phyloP scores from a whole-genome alignment of 2,888 invertebrate genomes.

The Busseola fusca region DNA sequence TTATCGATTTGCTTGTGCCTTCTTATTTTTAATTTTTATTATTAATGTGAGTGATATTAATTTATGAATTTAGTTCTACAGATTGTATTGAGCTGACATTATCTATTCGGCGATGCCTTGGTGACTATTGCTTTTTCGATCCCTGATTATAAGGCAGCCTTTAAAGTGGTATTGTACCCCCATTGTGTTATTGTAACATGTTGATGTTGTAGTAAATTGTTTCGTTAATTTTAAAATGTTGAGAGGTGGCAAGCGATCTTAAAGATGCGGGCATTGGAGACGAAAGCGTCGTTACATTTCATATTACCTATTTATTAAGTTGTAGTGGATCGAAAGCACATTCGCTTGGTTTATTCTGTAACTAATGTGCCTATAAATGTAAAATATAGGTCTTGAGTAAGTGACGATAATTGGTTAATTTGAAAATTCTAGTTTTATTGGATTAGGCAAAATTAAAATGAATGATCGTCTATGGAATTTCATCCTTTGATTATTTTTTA shows the following conservation, averaged over 20 bases:
- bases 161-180: slow-evolving; percentile 72
- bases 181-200: slow-evolving; percentile 78
- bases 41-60: slow-evolving; percentile 86
- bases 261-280: slow-evolving; percentile 86
- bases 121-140: slow-evolving; percentile 84
- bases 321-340: slow-evolving; percentile 87
- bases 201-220: slow-evolving; percentile 82
- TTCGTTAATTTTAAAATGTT: slow-evolving; percentile 77
- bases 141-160: slow-evolving; percentile 79
- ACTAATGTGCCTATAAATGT: slow-evolving; percentile 89
- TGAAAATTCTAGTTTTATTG: slow-evolving; percentile 78
- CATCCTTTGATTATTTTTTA: slow-evolving; percentile 67
- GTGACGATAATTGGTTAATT: slow-evolving; percentile 83
- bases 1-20: slow-evolving; percentile 88
- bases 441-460: slow-evolving; percentile 72
- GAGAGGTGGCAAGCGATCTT: slow-evolving; percentile 80
- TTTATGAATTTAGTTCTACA: slow-evolving; percentile 86
- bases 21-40: slow-evolving; percentile 86
- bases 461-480: slow-evolving; percentile 70
- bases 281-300: slow-evolving; percentile 77
- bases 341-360: slow-evolving; percentile 86
- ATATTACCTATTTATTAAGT: slow-evolving; percentile 81
- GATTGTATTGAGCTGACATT: slow-evolving; percentile 73
- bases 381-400: slow-evolving; percentile 86
- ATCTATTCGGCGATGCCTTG: slow-evolving; percentile 82